Percentiles rank a stretch among this genome's conserved stretches.
phyloP scores from a whole-genome alignment of 2,888 invertebrate species.

The Arrhopalites spinosus region DNA sequence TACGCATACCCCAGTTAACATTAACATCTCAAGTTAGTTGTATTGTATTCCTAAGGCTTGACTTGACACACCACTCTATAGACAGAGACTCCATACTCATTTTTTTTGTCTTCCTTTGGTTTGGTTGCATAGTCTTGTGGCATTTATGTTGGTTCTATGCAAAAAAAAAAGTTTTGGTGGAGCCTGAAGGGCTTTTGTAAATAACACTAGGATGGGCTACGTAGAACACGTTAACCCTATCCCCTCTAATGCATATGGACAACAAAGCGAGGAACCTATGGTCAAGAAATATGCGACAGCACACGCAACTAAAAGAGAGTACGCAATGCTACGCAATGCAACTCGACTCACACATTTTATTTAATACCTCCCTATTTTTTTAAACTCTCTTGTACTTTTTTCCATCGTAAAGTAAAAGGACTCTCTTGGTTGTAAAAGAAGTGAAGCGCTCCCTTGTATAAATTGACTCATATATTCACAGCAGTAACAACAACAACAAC shows the following conservation, averaged over 20 bases:
- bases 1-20: background rate
- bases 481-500: too few species aligned
- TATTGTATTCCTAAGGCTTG: constrained; percentile 25
- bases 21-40: background rate
- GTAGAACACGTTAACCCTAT: constrained; percentile 25
- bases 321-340: background rate
- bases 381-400: too few species aligned
- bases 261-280: constrained; percentile 30
- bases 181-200: constrained; percentile 36
- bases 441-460: constrained; percentile 22
- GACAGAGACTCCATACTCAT: background rate
- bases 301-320: constrained; percentile 32
- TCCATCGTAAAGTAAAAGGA: background rate
- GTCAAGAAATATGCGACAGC: constrained; percentile 33
- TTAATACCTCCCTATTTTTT: too few species aligned
- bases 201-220: constrained; percentile 25
- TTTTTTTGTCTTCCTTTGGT: background rate
- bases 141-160: constrained; percentile 22
- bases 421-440: too few species aligned
- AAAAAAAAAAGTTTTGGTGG: constrained; percentile 22
- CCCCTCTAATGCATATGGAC: constrained; percentile 29
- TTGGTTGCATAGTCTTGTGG: constrained; percentile 4
- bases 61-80: too few species aligned
- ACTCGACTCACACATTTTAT: too few species aligned
- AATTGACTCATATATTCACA: constrained; percentile 29